Conservation (phyloP, 1,140 invertebrate genomes). For the Branchinecta lindahli region DNA sequence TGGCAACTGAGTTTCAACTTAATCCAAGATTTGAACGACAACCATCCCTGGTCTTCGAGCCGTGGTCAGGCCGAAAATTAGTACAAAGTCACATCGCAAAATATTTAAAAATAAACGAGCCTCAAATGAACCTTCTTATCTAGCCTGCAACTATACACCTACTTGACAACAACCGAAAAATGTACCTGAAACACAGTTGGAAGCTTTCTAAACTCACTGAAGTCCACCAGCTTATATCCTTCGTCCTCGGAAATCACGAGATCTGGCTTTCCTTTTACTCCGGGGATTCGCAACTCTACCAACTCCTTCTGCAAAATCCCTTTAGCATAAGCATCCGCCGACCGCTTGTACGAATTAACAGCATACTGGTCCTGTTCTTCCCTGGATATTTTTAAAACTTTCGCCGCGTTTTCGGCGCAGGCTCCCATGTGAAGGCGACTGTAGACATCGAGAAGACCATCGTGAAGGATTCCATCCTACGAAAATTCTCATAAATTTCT, state of each 20-base stretch:
- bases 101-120: too few species aligned
- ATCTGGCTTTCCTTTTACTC: conserved; percentile 56
- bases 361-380: conserved; percentile 91
- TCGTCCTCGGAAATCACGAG: conserved; percentile 69
- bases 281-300: conserved; percentile 62
- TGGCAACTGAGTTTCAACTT: too few species aligned
- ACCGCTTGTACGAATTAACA: conserved; percentile 76
- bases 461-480: conserved; percentile 84
- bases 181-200: conserved; percentile 71
- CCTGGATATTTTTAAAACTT: conserved; percentile 67
- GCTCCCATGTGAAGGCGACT: conserved; percentile 98
- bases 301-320: conserved; percentile 75
- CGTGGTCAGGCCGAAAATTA: too few species aligned
- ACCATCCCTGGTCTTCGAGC: too few species aligned
- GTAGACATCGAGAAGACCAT: conserved; percentile 95
- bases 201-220: conserved; percentile 77
- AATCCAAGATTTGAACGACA: too few species aligned
- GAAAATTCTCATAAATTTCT: conserved; percentile 23
- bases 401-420: conserved; percentile 94
- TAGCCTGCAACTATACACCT: too few species aligned
- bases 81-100: too few species aligned
- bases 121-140: too few species aligned
- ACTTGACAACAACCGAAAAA: conserved; percentile 2
- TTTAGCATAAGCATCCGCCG: conserved; percentile 57
- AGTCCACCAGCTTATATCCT: conserved; percentile 88